Conservation (phyloP, 2,113 vertebrate genomes). For the Amblyornis subalaris region DNA sequence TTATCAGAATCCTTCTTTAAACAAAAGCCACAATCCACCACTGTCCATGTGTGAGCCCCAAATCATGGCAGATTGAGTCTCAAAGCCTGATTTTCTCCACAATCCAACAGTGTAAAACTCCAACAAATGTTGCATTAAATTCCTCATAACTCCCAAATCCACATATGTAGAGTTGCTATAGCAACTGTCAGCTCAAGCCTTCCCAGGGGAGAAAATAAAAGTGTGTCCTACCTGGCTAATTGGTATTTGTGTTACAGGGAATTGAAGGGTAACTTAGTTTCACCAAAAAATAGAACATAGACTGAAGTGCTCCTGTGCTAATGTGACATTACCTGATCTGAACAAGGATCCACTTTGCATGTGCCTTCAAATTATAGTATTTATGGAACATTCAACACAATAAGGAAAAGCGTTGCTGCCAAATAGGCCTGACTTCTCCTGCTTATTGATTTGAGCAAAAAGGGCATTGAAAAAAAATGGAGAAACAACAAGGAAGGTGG, state of each 20-base stretch:
- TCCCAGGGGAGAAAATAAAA: constrained; percentile 46
- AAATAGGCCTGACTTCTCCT: background rate
- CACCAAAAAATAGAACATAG: background rate
- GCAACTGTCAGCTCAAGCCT: constrained; percentile 53
- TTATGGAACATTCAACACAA: constrained; percentile 10
- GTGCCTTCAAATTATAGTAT: constrained; percentile 5
- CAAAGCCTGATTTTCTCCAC: background rate
- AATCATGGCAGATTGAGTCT: background rate
- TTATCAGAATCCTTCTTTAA: background rate
- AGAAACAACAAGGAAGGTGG: background rate
- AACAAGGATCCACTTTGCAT: background rate
- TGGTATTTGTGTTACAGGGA: constrained; percentile 25
- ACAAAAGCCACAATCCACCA: rapidly evolving
- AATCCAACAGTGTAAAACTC: background rate
- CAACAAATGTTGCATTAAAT: constrained; percentile 14
- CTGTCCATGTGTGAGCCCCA: background rate
- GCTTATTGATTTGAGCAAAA: constrained; percentile 1
- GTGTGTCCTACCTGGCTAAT: constrained; percentile 49
- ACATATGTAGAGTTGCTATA: constrained; percentile 31
- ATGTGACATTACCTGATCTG: constrained; percentile 48
- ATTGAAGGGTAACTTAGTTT: constrained; percentile 23
- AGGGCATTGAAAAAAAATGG: background rate
- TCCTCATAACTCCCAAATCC: constrained; percentile 16
- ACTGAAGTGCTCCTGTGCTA: background rate
- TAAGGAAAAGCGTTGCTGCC: background rate